phyloP scores from a whole-genome alignment of 2,888 invertebrate genomes.

The Perithous albicinctus region DNA sequence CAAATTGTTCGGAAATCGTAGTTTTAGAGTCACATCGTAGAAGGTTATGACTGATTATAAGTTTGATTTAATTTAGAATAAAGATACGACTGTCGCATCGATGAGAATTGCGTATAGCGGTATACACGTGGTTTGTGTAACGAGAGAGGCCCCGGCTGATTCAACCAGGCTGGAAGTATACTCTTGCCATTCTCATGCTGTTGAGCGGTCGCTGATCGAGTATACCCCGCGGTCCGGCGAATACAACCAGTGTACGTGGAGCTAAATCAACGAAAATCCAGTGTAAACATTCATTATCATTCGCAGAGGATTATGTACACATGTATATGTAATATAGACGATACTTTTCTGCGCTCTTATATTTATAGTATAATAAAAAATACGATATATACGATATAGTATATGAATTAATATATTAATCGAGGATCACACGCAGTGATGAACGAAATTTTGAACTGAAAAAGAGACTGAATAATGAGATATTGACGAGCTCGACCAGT shows the following conservation, averaged over 20 bases:
- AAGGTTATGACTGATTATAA: slow-evolving; percentile 18
- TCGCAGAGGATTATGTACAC: slow-evolving; percentile 69
- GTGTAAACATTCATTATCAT: slow-evolving; percentile 66
- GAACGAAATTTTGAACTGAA: slow-evolving; percentile 66
- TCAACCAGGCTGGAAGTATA: slow-evolving; percentile 84
- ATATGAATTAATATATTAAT: slow-evolving; percentile 45
- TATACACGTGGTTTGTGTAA: slow-evolving; percentile 46
- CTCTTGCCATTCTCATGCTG: slow-evolving; percentile 85
- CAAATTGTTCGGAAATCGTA: background rate
- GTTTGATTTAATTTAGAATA: slow-evolving; percentile 19
- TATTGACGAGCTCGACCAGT: slow-evolving; percentile 22
- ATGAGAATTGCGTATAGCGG: slow-evolving; percentile 37
- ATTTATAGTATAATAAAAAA: slow-evolving; percentile 31
- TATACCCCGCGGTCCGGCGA: slow-evolving; percentile 83
- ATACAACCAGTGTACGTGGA: slow-evolving; percentile 79
- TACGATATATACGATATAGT: slow-evolving; percentile 42
- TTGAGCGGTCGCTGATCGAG: slow-evolving; percentile 84
- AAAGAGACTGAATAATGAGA: slow-evolving; percentile 55
- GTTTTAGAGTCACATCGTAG: slow-evolving; percentile 31
- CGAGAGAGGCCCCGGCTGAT: slow-evolving; percentile 77
- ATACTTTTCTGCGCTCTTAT: slow-evolving; percentile 9
- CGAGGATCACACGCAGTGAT: slow-evolving; percentile 31
- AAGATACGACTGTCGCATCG: slow-evolving; percentile 45
- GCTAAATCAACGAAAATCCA: slow-evolving; percentile 80
- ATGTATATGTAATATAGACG: slow-evolving; percentile 58